Conservation (phyloP, 2,113 vertebrate species). For the Forbesichthys agassizii region DNA sequence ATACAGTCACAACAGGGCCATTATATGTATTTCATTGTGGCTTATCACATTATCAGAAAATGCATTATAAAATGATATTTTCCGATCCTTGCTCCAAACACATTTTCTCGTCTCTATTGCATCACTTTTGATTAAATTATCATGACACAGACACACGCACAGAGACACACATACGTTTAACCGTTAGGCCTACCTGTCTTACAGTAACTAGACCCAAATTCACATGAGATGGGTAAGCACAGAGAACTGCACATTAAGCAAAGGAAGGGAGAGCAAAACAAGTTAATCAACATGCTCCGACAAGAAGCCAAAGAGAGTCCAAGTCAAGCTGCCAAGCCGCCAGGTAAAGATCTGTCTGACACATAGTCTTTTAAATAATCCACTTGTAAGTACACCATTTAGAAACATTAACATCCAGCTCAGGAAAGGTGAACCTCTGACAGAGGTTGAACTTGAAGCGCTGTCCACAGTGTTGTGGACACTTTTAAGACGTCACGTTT, state of each 20-base stretch:
- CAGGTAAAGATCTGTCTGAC: constrained; percentile 71
- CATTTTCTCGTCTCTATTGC: neutral
- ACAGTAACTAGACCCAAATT: constrained; percentile 27
- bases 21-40: too few relatives aligned
- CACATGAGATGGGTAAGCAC: constrained; percentile 45
- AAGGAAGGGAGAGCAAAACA: constrained; percentile 33
- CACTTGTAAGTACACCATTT: constrained; percentile 65
- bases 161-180: constrained; percentile 12
- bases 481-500: neutral
- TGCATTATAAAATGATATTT: neutral
- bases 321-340: constrained; percentile 60
- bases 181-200: constrained; percentile 3
- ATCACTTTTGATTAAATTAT: constrained; percentile 16
- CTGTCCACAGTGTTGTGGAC: constrained; percentile 11
- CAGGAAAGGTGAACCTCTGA: constrained; percentile 38
- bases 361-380: constrained; percentile 73
- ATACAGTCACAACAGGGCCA: too few relatives aligned
- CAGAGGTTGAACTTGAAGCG: constrained; percentile 6
- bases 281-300: constrained; percentile 72
- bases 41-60: too few relatives aligned
- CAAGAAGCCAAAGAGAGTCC: constrained; percentile 48
- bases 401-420: constrained; percentile 60
- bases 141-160: neutral
- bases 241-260: constrained; percentile 35
- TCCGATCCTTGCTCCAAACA: neutral